Evolutionary conservation across 1,140 invertebrate genomes (phyloP).

Genomic region (Brachionus koreanus): DNA sequence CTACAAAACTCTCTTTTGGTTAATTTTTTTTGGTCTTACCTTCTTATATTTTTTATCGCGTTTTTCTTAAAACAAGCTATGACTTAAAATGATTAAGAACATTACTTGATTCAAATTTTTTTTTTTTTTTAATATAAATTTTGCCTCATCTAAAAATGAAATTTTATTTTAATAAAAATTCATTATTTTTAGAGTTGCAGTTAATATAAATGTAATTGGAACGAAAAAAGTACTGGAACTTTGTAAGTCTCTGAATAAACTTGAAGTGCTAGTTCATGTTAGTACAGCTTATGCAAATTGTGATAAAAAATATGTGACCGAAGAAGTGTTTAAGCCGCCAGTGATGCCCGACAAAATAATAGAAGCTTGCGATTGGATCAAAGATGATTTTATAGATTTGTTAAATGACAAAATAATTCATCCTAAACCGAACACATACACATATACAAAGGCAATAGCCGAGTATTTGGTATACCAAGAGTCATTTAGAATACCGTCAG

Average conservation of each 20-base stretch:
- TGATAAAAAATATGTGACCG: conserved; percentile 58
- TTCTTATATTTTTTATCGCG: too few species aligned
- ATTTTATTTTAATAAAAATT: conserved; percentile 72
- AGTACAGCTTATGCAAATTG: conserved; percentile 63
- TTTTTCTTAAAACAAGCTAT: too few species aligned
- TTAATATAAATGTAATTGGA: conserved; percentile 60
- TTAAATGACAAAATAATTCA: conserved; percentile 70
- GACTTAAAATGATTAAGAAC: too few species aligned
- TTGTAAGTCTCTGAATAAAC: conserved; percentile 54
- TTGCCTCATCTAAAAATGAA: too few species aligned
- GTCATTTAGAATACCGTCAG: conserved; percentile 68
- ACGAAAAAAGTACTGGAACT: conserved; percentile 58
- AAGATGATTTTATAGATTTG: conserved; percentile 66
- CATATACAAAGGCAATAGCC: conserved; percentile 75
- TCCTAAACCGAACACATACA: conserved; percentile 77
- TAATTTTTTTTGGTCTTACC: not conserved
- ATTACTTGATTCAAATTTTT: not conserved
- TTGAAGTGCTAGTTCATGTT: conserved; percentile 60
- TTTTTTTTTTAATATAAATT: not conserved
- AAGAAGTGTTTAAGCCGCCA: conserved; percentile 76
- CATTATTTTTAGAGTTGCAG: conserved; percentile 67
- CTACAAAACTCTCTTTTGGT: too few species aligned
- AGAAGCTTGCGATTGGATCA: conserved; percentile 68
- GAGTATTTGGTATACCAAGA: conserved; percentile 69
- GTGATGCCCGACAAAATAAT: conserved; percentile 82